These are phyloP conservation scores for Lomographa bimaculata DNA, from an alignment of 2,888 invertebrate species.

Conservation along the genomic window DNA sequence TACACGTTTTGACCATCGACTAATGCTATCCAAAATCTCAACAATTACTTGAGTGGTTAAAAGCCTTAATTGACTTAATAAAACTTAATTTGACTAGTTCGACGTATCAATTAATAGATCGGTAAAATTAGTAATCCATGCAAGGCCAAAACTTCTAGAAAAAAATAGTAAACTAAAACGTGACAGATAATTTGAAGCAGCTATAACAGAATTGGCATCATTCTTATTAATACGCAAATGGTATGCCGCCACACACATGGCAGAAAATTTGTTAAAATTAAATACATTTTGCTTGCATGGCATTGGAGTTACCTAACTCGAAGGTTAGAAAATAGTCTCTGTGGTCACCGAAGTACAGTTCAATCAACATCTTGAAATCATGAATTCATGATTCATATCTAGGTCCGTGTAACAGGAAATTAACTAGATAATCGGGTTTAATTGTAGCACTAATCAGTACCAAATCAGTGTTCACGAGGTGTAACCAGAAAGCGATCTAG, in stretches of 20 bases:
- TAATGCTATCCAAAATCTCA: slow-evolving; percentile 14
- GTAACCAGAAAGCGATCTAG: slow-evolving; percentile 56
- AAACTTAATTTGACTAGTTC: slow-evolving; percentile 17
- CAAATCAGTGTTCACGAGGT: slow-evolving; percentile 59
- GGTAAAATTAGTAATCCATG: slow-evolving; percentile 11
- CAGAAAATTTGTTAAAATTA: no score
- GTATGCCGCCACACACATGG: no score
- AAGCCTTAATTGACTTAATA: slow-evolving; percentile 14
- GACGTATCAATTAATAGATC: slow-evolving; percentile 12
- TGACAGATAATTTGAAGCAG: not conserved
- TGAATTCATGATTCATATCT: slow-evolving; percentile 28
- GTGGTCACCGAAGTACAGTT: no score
- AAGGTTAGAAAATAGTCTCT: no score
- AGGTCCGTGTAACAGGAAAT: slow-evolving; percentile 55
- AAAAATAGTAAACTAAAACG: not conserved
- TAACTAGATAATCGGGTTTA: slow-evolving; percentile 58
- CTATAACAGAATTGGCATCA: slow-evolving; percentile 1
- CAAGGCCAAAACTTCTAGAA: slow-evolving; percentile 6
- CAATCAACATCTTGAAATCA: slow-evolving; percentile 4
- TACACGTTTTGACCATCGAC: slow-evolving; percentile 6
- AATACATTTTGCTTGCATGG: no score
- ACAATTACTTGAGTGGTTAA: slow-evolving; percentile 25
- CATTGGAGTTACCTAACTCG: no score
- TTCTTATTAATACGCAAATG: no score
- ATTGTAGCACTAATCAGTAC: slow-evolving; percentile 59